phyloP scores from a whole-genome alignment of 2,888 invertebrate species.

The Sphecodes monilicornis region DNA sequence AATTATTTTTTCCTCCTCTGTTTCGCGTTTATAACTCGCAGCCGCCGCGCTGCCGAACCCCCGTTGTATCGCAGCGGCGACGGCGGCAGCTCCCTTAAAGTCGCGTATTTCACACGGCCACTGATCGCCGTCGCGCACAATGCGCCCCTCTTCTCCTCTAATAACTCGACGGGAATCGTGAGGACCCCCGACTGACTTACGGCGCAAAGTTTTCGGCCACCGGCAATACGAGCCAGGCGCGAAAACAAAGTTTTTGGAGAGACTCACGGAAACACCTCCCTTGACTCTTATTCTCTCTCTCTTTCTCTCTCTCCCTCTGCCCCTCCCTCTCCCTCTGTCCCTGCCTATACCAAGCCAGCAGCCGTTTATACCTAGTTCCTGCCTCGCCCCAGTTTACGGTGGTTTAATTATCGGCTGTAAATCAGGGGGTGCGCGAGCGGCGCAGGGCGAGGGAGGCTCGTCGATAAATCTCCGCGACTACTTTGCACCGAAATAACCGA shows the following conservation, averaged over 20 bases:
- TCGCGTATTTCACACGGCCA: conserved; percentile 39
- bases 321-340: neutral
- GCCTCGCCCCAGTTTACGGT: conserved; percentile 72
- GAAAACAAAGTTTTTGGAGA: conserved; percentile 76
- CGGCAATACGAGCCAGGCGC: conserved; percentile 71
- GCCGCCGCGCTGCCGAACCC: neutral
- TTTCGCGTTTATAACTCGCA: conserved; percentile 14
- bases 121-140: conserved; percentile 46
- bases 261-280: conserved; percentile 52
- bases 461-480: conserved; percentile 79
- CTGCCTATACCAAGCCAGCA: conserved; percentile 2
- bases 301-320: neutral
- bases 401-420: conserved; percentile 83
- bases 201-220: conserved; percentile 78
- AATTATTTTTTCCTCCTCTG: conserved; percentile 37
- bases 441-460: conserved; percentile 41
- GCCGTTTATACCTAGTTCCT: conserved; percentile 56
- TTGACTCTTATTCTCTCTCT: neutral
- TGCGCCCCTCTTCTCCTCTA: conserved; percentile 29
- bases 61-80: conserved; percentile 3
- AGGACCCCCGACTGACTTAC: conserved; percentile 74
- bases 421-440: conserved; percentile 67
- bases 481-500: conserved; percentile 52
- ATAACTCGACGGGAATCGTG: conserved; percentile 46
- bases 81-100: conserved; percentile 8